A percentile compares a stretch with the other conserved stretches of the same genome.
Conservation (phyloP, 2,888 invertebrate species). For the Ethmia dodecea region DNA sequence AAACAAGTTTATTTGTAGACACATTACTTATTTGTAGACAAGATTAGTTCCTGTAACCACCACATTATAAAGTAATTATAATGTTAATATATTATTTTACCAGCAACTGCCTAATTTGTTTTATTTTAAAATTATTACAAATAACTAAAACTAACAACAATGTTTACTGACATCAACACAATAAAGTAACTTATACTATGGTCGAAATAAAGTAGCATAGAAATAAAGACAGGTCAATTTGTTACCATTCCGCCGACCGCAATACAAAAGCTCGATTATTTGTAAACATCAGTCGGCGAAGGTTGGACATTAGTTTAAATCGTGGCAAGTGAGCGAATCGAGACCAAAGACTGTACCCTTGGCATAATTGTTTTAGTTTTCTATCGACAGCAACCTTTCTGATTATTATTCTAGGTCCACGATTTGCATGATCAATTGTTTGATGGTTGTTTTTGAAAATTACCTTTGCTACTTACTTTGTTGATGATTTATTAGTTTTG, state of each 20-base stretch:
- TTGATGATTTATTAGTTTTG: too few relatives aligned
- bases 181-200: neutral
- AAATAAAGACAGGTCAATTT: constrained; percentile 21
- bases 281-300: constrained; percentile 22
- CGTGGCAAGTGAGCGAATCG: constrained; percentile 2
- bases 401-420: neutral
- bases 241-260: constrained; percentile 6
- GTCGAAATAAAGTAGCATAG: constrained; percentile 2
- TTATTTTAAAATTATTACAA: neutral
- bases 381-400: constrained; percentile 20
- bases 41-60: too few relatives aligned
- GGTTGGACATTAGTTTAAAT: constrained; percentile 24
- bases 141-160: neutral
- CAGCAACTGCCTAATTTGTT: too few relatives aligned
- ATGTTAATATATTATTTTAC: too few relatives aligned
- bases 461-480: too few relatives aligned
- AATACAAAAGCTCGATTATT: constrained; percentile 3
- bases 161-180: too few relatives aligned
- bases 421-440: neutral
- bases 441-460: too few relatives aligned
- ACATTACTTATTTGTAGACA: too few relatives aligned
- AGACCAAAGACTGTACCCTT: constrained; percentile 24
- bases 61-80: too few relatives aligned
- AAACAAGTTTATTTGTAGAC: too few relatives aligned
- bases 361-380: constrained; percentile 37